These are phyloP conservation scores for Brassicogethes aeneus DNA, from an alignment of 2,888 invertebrate species.

Conservation along the genomic window DNA sequence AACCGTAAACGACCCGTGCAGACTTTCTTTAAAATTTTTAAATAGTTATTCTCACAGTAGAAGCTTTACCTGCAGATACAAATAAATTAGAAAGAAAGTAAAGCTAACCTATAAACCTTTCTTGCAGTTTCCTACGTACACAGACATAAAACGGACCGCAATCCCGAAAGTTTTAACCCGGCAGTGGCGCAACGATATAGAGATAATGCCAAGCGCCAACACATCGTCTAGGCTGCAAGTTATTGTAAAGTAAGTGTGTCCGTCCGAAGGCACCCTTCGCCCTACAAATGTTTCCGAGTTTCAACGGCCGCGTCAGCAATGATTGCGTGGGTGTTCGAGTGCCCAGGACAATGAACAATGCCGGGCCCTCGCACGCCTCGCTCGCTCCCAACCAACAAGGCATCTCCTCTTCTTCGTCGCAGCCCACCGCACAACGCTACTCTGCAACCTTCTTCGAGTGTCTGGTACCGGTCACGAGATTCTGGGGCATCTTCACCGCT, in stretches of 20 bases:
- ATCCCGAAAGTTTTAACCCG: not conserved
- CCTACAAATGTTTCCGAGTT: conserved; percentile 19
- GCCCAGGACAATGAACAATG: conserved; percentile 14
- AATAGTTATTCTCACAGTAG: too few species aligned
- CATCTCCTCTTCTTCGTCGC: not conserved
- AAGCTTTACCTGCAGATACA: too few species aligned
- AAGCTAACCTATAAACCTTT: too few species aligned
- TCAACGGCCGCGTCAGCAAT: conserved; percentile 14
- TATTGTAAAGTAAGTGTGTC: not conserved
- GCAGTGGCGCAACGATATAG: not conserved
- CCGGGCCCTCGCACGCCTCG: not conserved
- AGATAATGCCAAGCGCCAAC: not conserved
- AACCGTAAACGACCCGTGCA: too few species aligned
- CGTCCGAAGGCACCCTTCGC: not conserved
- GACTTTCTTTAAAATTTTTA: too few species aligned
- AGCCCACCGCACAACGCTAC: not conserved
- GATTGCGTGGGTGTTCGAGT: conserved; percentile 11
- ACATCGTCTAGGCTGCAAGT: not conserved
- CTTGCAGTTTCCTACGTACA: too few species aligned
- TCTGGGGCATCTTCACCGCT: conserved; percentile 25
- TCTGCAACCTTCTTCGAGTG: conserved; percentile 17
- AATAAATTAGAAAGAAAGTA: too few species aligned
- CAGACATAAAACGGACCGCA: too few species aligned
- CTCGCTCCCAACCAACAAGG: not conserved
- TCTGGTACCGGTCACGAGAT: conserved; percentile 23